Conservation (phyloP, 1,140 invertebrate species). For the Halyomorpha halys region DNA sequence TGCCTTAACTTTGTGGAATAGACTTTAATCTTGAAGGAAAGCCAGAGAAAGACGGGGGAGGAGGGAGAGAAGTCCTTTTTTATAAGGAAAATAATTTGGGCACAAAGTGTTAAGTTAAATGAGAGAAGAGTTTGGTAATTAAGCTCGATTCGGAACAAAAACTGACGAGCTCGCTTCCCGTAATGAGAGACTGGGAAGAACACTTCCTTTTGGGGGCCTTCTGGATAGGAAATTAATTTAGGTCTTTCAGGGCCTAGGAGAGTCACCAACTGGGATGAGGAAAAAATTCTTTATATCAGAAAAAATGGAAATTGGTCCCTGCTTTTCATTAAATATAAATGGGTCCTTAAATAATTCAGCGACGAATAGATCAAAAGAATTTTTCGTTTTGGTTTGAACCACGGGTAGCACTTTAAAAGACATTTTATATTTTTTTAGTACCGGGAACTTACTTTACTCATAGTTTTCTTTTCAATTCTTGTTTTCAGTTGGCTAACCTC, state of each 20-base stretch:
- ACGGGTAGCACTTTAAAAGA: too few relatives aligned
- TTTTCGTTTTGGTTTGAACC: too few relatives aligned
- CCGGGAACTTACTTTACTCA: too few relatives aligned
- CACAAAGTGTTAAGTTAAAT: slow-evolving; percentile 19
- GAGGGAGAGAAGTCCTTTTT: not conserved
- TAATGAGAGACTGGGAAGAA: slow-evolving; percentile 6
- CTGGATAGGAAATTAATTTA: slow-evolving; percentile 10
- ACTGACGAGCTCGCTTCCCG: slow-evolving; percentile 10
- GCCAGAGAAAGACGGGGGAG: not conserved
- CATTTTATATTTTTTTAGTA: too few relatives aligned
- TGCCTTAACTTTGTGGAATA: not conserved
- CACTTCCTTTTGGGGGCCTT: slow-evolving; percentile 2
- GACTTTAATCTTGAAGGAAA: slow-evolving; percentile 14
- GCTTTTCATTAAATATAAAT: too few relatives aligned
- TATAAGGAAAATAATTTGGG: slow-evolving; percentile 8
- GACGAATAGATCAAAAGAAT: too few relatives aligned
- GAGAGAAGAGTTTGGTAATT: slow-evolving; percentile 18
- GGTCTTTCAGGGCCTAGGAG: not conserved
- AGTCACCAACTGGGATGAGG: not conserved
- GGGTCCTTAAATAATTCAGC: too few relatives aligned
- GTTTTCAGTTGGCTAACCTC: too few relatives aligned
- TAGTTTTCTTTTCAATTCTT: too few relatives aligned
- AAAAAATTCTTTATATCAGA: too few relatives aligned
- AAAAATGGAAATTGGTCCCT: too few relatives aligned
- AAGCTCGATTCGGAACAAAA: slow-evolving; percentile 16